Base-by-base conservation (phyloP, 2,888 invertebrate genomes). In the Idaea aversata region DNA sequence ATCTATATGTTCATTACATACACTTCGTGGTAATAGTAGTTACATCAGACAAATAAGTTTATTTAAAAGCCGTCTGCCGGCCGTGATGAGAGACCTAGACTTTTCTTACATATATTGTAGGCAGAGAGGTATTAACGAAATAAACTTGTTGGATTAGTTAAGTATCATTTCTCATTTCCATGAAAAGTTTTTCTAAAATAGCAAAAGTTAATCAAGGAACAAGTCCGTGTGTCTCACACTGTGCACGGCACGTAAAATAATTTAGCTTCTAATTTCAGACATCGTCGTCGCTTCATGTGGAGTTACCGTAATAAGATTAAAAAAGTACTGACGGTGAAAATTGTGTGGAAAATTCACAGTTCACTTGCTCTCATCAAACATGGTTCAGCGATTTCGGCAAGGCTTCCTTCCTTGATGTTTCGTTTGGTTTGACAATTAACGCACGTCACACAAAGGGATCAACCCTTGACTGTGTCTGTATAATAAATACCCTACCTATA, bases 231-330 rank as follows among this genome's bases (percentile, higher is more conserved):
- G 47, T 47, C 47, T 0, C 47, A 47, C 47, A 7, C 7, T 10
- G 10, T 47, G 13, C 47, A 47, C 15, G 38, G 57, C 59, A 61
- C 64, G 69, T 68, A 68, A 68, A 71, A 70, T 68, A 72, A 72
- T 72, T 71, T 69, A 65, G 64, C 59, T 62, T 63, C 68, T 70
- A 68, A 70, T 68, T 68, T 38, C 47, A 57, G 47, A 36, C 64
- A 59, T 61, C 67, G 57, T 63, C 68, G 63, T 61, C 66, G 34
- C 65, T 63, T 65, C 70, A 66, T 67, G 70, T 71, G 67, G 67
- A 59, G 64, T 63, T 63, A 59, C 67, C 65, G 63, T 71, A 72
- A 72, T 72, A 70, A 65, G 66, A 68, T 70, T 71, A 69, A 69
- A 72, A 67, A 69, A 69, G 69, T 69, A 65, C 59, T 34, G 34